Conservation (phyloP, 2,797 vertebrate species). For the Dendrocincla fuliginosa region DNA sequence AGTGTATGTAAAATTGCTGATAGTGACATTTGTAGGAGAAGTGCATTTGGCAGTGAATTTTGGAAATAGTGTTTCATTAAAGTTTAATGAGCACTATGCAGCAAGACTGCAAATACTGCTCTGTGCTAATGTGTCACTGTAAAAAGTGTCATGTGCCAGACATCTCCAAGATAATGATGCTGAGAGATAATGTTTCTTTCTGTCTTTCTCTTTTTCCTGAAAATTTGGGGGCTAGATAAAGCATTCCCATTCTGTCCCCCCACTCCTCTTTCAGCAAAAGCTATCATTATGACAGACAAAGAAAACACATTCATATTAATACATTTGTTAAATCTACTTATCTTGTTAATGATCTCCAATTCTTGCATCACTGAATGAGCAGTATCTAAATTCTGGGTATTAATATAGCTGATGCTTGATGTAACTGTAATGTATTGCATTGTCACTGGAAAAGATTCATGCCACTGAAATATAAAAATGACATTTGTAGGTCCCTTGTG, state of each 20-base stretch:
- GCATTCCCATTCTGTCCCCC: background rate
- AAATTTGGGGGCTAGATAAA: background rate
- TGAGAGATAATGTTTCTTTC: background rate
- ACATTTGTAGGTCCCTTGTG: background rate
- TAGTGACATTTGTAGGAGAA: slow-evolving; percentile 53
- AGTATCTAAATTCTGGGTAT: background rate
- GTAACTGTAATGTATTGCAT: background rate
- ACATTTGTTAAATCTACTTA: background rate
- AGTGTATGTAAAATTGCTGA: slow-evolving; percentile 39
- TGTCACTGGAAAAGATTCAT: background rate
- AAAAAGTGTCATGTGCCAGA: slow-evolving; percentile 33
- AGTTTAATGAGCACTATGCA: slow-evolving; percentile 42
- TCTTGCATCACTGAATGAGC: background rate
- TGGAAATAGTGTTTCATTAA: slow-evolving; percentile 54
- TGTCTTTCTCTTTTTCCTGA: background rate
- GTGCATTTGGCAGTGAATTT: slow-evolving; percentile 53
- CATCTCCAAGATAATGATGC: slow-evolving; percentile 24
- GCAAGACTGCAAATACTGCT: slow-evolving; percentile 44
- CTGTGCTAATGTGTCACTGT: slow-evolving; percentile 27
- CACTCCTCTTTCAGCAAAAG: background rate
- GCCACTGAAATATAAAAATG: background rate
- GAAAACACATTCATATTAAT: background rate
- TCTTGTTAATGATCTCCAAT: background rate
- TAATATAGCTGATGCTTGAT: background rate
- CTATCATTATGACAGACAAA: background rate